Conservation (phyloP, 2,113 vertebrate genomes). For the Ranitomeya imitator region DNA sequence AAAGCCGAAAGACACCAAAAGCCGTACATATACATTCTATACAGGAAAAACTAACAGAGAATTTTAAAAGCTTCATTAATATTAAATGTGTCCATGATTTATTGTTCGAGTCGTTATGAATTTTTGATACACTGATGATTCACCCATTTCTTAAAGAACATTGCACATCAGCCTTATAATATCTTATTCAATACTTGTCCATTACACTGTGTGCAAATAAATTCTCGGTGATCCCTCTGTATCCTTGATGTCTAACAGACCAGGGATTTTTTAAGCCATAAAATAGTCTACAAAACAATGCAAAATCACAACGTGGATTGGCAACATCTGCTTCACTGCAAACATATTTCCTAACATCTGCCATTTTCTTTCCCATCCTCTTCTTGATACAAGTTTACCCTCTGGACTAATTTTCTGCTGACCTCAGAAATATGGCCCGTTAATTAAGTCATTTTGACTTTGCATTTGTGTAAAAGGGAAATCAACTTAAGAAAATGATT, state of each 20-base stretch:
- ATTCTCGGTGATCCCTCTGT: not conserved
- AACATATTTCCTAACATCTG: constrained; percentile 54
- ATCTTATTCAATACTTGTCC: constrained; percentile 39
- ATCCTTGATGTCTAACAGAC: constrained; percentile 15
- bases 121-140: constrained; percentile 58
- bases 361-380: constrained; percentile 36
- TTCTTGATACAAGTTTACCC: constrained; percentile 40
- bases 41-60: constrained; percentile 56
- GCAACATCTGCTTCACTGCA: constrained; percentile 42
- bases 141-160: constrained; percentile 46
- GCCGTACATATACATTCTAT: constrained; percentile 52
- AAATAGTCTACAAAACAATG: constrained; percentile 20
- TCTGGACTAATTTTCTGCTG: constrained; percentile 51
- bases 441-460: constrained; percentile 55
- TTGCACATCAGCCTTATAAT: constrained; percentile 27
- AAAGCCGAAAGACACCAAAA: constrained; percentile 37
- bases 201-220: not conserved
- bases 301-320: constrained; percentile 28
- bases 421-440: constrained; percentile 54
- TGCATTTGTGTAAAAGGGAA: constrained; percentile 17
- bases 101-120: constrained; percentile 54
- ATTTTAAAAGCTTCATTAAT: constrained; percentile 58
- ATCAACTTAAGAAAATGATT: constrained; percentile 6
- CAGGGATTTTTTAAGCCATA: constrained; percentile 1
- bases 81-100: constrained; percentile 57